Evolutionary conservation across 1,140 invertebrate species (phyloP), one percentile per base, ranked within the genome.

Genomic region (Caerostris extrusa): DNA sequence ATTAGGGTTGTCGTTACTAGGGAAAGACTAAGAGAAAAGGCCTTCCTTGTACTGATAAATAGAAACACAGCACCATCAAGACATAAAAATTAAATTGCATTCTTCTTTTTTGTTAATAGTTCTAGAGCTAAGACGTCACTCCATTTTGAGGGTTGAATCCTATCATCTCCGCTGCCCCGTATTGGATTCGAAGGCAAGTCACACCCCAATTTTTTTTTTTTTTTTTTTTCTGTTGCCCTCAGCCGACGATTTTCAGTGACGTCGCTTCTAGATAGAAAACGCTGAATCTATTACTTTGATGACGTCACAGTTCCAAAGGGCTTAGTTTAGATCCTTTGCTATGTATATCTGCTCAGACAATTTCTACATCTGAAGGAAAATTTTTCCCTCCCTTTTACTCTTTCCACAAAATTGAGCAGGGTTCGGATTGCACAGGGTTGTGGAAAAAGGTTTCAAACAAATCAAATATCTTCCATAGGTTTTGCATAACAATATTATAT

Each of bases 261-360:
- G 58, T 85, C 90, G 77, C 4, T 56, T 71, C 77, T 91, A 91
- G 88, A 53, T 93, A 93, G 69, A 93, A 93, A 93, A 93, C 58
- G 83, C 91, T 87, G 82, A 71, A 71, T 93, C 91, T 93, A 93
- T 93, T 93, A 93, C 91, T 93, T 93, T 93, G 91, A 93, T 93
- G 83, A 87, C 82, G 55, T 93, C 77, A 58, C n/a, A 83, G 58
- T 19, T 34, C 90, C 53, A 92, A 85, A 19, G 60, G 77, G n/a
- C 34, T 64, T 50, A 34, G 67, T 64, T 88, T 88, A 5, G 50
- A 88, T 88, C 53, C 14, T 77, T 91, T 81, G 53, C 69, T 81
- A 34, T 82, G 61, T 88, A 17, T 71, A 53, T 93, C n/a, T 60
- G 71, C 81, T 92, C 50, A 64, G 60, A 55, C 12, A 8, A 56